phyloP scores from a whole-genome alignment of 2,888 invertebrate species.

The Phymatocera aterrima region DNA sequence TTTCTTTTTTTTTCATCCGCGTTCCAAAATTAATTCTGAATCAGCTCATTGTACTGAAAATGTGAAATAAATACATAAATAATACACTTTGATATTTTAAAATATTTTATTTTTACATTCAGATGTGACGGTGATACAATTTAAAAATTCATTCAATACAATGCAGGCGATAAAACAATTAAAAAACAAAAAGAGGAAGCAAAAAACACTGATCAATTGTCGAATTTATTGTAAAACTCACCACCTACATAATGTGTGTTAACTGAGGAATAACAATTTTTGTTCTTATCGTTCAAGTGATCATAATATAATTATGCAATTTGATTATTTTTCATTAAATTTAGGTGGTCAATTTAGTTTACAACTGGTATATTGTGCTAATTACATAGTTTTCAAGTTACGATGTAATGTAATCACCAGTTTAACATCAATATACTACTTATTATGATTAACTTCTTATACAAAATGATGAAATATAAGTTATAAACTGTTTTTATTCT shows the following conservation, averaged over 20 bases:
- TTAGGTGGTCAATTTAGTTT: not conserved
- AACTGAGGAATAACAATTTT: not conserved
- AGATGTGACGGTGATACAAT: constrained; percentile 19
- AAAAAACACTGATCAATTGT: not conserved
- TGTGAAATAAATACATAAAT: not conserved
- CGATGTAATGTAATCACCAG: not conserved
- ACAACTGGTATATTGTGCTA: not conserved
- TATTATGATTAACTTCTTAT: constrained; percentile 22
- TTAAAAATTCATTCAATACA: not conserved
- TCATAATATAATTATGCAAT: not conserved
- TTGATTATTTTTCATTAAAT: not conserved
- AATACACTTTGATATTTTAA: constrained; percentile 17
- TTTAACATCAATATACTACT: not conserved
- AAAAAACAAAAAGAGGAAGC: not conserved
- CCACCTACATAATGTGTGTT: too few relatives aligned
- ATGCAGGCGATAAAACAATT: not conserved
- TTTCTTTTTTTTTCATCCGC: not conserved
- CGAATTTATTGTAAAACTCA: not conserved
- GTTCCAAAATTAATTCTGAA: not conserved
- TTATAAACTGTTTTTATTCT: constrained; percentile 18
- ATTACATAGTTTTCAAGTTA: constrained; percentile 4
- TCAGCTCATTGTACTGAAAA: not conserved
- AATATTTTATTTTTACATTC: constrained; percentile 32
- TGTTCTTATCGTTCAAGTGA: not conserved
- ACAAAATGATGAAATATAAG: constrained; percentile 41